Evolutionary conservation across 2,797 vertebrate species (phyloP), one percentile per base, ranked within the genome.

Genomic region (Chrysocyon brachyurus): DNA sequence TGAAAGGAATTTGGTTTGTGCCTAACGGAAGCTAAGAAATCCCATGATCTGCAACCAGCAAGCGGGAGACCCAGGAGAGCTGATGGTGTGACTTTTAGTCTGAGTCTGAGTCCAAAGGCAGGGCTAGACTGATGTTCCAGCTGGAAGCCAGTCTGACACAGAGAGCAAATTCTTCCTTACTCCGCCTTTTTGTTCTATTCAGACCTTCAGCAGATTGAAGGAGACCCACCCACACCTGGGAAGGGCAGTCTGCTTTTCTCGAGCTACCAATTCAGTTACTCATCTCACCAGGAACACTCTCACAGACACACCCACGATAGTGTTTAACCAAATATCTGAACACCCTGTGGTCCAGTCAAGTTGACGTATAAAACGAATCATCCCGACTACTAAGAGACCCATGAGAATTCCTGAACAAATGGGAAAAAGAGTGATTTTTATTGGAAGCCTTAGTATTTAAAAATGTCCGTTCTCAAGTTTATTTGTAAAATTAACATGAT

Each of bases 371-470:
- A 66, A 64, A 77, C 12, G 24, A 85, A 63, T 33, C 46, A 68
- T 68, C 61, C 3, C 8, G 46, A 28, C 61, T 46, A 17, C 36
- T 10, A 31, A 57, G 31, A 40, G 54, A 77, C 59, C 46, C 12
- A 49, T 15, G 36, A 81, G 75, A 54, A 66, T 92, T 75, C 11
- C 12, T 36, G 66, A 75, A 57, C 57, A 73, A 78, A 89, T 78
- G 70, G 52, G 26, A 15, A 49, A n/a, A 73, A 52, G 40, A 36
- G 56, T 7, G 40, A 6, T 90, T 79, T 86, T 52, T 24, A 8
- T 86, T 90, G 33, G 72, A 96, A 93, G 57, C 36, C 28, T 93
- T 33, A 49, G 36, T 49, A 86, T 78, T 90, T 81, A 86, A 73
- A 73, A 73, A 28, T 59, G 33, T 31, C 46, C 33, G 0, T 96